Base-by-base conservation (phyloP, 2,888 invertebrate species). In the Ormyrus rosae region DNA sequence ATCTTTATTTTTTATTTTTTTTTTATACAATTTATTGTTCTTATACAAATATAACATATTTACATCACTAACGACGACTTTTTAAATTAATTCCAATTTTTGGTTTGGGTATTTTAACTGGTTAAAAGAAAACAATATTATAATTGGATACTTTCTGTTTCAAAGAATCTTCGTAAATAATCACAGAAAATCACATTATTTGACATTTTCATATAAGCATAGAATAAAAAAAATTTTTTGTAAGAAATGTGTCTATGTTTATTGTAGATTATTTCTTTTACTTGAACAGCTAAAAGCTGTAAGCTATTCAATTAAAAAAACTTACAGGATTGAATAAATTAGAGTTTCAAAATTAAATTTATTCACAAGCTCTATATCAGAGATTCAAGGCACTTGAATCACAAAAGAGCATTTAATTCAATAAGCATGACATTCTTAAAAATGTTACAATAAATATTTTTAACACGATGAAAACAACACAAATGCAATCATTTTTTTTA, bases 311-410 rank as follows among this genome's bases (percentile, higher is more conserved):
- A 71, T 61, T 34, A 73, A 2, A 74, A 34, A 78, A 78, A 68
- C 63, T 61, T 58, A 75, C 60, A 60, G 11, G n/a, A 63, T n/a
- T 61, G 19, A 64, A 70, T 58, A 58, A 74, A 70, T 74, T 72
- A 64, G 64, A 74, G 50, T 63, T 72, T 58, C 13, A 68, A 71
- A 76, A 72, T 67, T 34, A 71, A 75, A 80, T 81, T 70, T 73
- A 73, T 69, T 70, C 11, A 65, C 60, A 69, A 75, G 45, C 51
- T 61, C 64, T 68, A 10, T n/a, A 65, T 48, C 78, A 70, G 19
- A 80, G 71, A 67, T 69, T 80, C 19, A 86, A 88, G 84, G 83
- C 84, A 85, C 79, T 83, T 72, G 84, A 86, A 84, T 81, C 83
- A 84, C 83, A 85, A 84, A 83, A 85, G 79, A 79, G 82, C 19